A percentile compares a stretch with the other conserved stretches of the same genome.
phyloP scores from a whole-genome alignment of 1,140 invertebrate species.

The Drosophila murphyi region DNA sequence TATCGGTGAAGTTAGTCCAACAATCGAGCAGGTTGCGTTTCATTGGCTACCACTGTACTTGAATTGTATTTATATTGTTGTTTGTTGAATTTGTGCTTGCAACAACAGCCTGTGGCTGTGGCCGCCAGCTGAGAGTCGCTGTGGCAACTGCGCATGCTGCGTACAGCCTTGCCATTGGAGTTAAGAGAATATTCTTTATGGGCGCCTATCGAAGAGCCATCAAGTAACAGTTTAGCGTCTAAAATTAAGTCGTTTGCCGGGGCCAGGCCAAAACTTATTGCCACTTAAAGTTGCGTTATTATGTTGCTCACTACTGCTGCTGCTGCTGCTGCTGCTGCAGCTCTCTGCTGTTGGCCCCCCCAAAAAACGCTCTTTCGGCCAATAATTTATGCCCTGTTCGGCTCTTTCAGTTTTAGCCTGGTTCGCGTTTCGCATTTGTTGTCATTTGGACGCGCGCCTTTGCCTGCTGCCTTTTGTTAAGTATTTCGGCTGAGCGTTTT shows the following conservation, averaged over 20 bases:
- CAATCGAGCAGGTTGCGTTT: not conserved
- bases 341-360: constrained; percentile 21
- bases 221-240: constrained; percentile 38
- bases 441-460: constrained; percentile 24
- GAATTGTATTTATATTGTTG: constrained; percentile 13
- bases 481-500: constrained; percentile 48
- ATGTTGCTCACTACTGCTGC: constrained; percentile 15
- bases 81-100: constrained; percentile 18
- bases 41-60: constrained; percentile 25
- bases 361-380: constrained; percentile 34
- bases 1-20: too few species aligned
- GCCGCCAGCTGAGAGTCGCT: constrained; percentile 43
- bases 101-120: constrained; percentile 45
- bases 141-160: constrained; percentile 55
- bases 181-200: constrained; percentile 47
- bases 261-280: constrained; percentile 14
- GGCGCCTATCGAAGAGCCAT: constrained; percentile 42
- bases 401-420: constrained; percentile 25
- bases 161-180: not conserved
- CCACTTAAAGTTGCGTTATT: constrained; percentile 48
- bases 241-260: constrained; percentile 37
- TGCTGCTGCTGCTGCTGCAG: not conserved
- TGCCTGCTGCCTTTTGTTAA: constrained; percentile 38
- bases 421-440: constrained; percentile 21
- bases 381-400: constrained; percentile 41